phyloP scores from a whole-genome alignment of 1,140 invertebrate species.

The Rhagoletis pomonella region DNA sequence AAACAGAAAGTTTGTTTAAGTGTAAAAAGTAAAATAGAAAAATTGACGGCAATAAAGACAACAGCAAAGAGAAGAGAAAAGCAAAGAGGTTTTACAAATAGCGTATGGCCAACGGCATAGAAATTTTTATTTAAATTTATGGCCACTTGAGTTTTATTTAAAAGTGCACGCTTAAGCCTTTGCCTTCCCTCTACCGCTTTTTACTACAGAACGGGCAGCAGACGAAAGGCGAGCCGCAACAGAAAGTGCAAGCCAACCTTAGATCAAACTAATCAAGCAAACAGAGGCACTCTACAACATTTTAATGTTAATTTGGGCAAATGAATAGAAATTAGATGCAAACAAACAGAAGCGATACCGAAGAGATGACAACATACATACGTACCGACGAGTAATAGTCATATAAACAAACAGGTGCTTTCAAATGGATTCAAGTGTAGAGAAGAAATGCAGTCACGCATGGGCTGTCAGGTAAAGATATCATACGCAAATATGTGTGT shows the following conservation, averaged over 20 bases:
- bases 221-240: not conserved
- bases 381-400: not conserved
- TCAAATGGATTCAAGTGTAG: not conserved
- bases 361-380: not conserved
- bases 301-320: constrained; percentile 41
- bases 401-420: not conserved
- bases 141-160: constrained; percentile 4
- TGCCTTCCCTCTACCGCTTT: not conserved
- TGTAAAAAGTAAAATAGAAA: constrained; percentile 4
- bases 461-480: not conserved
- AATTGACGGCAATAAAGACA: not conserved
- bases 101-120: not conserved
- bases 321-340: constrained; percentile 13
- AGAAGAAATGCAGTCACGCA: not conserved
- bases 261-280: constrained; percentile 1
- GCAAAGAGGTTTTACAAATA: not conserved
- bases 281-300: not conserved
- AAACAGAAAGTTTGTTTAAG: constrained; percentile 33
- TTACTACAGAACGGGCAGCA: not conserved
- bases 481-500: too few relatives aligned
- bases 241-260: not conserved
- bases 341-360: not conserved
- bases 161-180: not conserved
- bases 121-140: constrained; percentile 37
- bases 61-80: not conserved